Percentiles rank a stretch among this genome's conserved stretches.
Evolutionary conservation across 2,113 vertebrate species (phyloP).

Genomic region (Xyliphius kryptos): DNA sequence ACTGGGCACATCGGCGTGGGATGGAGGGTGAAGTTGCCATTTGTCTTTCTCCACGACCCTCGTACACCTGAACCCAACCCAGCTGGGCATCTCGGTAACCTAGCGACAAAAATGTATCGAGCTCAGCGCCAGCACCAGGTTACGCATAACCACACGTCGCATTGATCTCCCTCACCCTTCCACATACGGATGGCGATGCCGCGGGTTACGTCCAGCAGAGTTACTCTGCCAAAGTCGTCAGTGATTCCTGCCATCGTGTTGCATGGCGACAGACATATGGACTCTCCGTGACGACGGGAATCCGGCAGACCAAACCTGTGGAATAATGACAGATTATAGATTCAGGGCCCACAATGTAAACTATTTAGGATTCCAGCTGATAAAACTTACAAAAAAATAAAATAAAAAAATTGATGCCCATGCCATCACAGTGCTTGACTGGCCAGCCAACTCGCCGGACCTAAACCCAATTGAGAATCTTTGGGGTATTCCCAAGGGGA

Average conservation of each 20-base stretch:
- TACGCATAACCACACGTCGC: neutral
- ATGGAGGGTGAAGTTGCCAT: constrained; percentile 66
- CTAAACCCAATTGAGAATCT: no score
- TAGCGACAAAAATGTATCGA: constrained; percentile 39
- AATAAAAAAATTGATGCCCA: no score
- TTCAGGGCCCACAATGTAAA: no score
- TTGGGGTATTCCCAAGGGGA: no score
- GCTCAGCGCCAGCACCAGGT: constrained; percentile 3
- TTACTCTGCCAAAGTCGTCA: constrained; percentile 91
- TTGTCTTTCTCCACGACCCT: constrained; percentile 81
- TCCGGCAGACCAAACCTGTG: constrained; percentile 91
- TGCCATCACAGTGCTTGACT: no score
- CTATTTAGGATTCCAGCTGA: no score
- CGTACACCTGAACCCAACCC: constrained; percentile 88
- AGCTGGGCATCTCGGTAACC: constrained; percentile 91
- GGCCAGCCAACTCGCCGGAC: no score
- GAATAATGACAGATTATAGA: no score
- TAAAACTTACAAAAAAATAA: no score
- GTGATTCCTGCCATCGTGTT: constrained; percentile 92
- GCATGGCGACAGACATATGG: constrained; percentile 90
- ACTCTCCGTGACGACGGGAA: constrained; percentile 89
- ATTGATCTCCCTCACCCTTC: constrained; percentile 74
- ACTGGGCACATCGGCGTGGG: constrained; percentile 79
- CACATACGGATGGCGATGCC: constrained; percentile 93
- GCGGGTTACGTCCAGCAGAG: constrained; percentile 81